Conservation (phyloP, 2,113 vertebrate species). For the Oncorhynchus kisutch region DNA sequence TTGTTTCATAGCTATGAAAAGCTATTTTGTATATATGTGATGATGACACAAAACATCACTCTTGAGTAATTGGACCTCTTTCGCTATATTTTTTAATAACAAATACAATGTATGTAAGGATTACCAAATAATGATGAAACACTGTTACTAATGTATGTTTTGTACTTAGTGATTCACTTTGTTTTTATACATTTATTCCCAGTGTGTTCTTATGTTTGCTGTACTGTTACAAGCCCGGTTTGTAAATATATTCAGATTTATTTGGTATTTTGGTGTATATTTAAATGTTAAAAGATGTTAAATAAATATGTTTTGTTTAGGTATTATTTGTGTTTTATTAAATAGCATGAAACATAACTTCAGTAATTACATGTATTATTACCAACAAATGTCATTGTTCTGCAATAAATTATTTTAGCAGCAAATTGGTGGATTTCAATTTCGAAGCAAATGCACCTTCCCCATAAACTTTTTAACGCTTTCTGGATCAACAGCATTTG, state of each 20-base stretch:
- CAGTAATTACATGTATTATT: no score
- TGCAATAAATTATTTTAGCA: background rate
- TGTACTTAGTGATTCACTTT: background rate
- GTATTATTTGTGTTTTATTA: background rate
- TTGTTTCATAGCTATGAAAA: no score
- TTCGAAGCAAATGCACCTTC: conserved; percentile 67
- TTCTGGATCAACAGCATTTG: conserved; percentile 72
- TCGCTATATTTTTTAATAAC: background rate
- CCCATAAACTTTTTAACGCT: conserved; percentile 79
- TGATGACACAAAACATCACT: no score
- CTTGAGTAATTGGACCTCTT: no score
- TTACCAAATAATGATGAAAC: background rate
- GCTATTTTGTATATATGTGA: no score
- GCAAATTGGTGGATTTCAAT: conserved; percentile 44
- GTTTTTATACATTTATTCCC: no score
- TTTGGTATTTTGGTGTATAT: conserved; percentile 44
- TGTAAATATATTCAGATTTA: conserved; percentile 42
- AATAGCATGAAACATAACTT: background rate
- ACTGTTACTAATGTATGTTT: conserved; percentile 20
- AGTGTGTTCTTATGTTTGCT: conserved; percentile 3
- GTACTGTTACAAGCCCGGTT: conserved; percentile 8
- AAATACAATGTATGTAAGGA: background rate
- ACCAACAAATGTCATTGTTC: background rate
- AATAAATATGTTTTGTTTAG: conserved; percentile 51
- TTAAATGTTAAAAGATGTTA: conserved; percentile 51